Base-by-base conservation (phyloP, 2,888 invertebrate species). In the Fragum sueziense region DNA sequence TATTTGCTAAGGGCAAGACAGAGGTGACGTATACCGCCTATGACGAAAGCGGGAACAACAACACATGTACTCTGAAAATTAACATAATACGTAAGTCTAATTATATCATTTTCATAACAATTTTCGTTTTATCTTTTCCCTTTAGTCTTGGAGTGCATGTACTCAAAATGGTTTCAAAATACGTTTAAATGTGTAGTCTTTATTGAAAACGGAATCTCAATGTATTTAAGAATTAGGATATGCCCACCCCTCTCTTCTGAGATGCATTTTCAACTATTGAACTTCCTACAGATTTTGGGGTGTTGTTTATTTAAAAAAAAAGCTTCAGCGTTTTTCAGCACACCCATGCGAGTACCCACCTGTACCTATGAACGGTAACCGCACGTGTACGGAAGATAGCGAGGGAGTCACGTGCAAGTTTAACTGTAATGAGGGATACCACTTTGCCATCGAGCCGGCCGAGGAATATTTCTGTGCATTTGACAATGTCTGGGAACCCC, bases 391-490 rank as follows among this genome's bases (percentile, higher is more conserved):
- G 0, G 92, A 93, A 57, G 82, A 86, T 3, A 91, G 91, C n/a
- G 87, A 93, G 14, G 93, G 93, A 7, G 93, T 94, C 0, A 93
- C 93, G 79, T 96, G 96, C 87, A 92, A 94, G 4, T 90, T 95
- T 29, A 94, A 94, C 11, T 96, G 96, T 88, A 92, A 95, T 68
- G 94, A 95, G 72, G 96, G 95, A 0, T 95, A 95, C 87, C 95
- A 94, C 3, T 95, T 96, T 86, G 95, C 95, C 20, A 90, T 94
- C 81, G 91, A 90, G 17, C 92, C 94, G 2, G 89, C 93, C 0
- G 89, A 91, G 2, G 90, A 93, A 41, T 92, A 94, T 85, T 91
- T 91, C 83, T 94, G 94, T 86, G 91, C 92, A 31, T 93, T 93
- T 78, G 93, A 93, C 72, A 93, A 93, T 25, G 82, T 90, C 2